phyloP scores from a whole-genome alignment of 2,113 vertebrate species.

The Colaptes auratus region DNA sequence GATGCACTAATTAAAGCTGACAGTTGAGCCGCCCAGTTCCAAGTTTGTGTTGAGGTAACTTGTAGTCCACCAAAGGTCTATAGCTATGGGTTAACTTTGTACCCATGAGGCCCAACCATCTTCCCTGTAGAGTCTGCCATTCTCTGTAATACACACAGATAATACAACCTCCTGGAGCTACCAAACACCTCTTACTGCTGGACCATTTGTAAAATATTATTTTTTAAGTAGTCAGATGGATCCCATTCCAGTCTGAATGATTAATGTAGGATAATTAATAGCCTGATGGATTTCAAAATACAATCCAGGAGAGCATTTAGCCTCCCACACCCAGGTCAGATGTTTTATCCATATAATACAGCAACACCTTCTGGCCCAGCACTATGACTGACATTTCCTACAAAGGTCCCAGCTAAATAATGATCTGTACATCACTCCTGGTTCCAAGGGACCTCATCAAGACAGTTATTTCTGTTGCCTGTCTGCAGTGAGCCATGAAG shows the following conservation, averaged over 20 bases:
- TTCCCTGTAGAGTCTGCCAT: not conserved
- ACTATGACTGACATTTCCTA: not conserved
- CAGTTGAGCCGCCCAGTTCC: not conserved
- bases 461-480: not conserved
- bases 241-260: not conserved
- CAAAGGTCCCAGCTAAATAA: not conserved
- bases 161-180: not conserved
- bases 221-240: not conserved
- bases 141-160: not conserved
- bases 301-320: not conserved
- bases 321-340: not conserved
- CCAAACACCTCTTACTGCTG: not conserved
- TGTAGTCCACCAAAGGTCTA: not conserved
- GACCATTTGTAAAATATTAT: not conserved
- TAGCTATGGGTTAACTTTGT: not conserved
- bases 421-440: not conserved
- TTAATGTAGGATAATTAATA: not conserved
- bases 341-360: not conserved
- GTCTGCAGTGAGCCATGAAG: not conserved
- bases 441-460: not conserved
- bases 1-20: not conserved
- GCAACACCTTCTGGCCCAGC: not conserved
- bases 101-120: accelerated
- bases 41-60: not conserved
- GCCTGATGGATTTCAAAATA: not conserved